phyloP scores from a whole-genome alignment of 2,888 invertebrate species.

The Aphidius colemani region DNA sequence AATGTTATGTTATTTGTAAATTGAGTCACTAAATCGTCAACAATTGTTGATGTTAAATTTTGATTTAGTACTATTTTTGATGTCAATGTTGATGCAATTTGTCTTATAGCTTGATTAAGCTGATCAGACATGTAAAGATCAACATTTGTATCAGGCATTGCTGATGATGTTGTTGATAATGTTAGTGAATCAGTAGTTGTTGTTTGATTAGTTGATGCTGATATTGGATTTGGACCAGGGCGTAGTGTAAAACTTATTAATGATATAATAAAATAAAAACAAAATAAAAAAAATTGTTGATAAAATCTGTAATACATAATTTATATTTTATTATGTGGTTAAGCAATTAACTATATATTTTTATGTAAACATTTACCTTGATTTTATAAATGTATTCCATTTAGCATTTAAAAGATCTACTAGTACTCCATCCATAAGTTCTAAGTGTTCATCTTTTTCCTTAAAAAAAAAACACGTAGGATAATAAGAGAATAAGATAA shows the following conservation, averaged over 20 bases:
- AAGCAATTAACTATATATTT: background rate
- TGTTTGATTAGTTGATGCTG: conserved; percentile 31
- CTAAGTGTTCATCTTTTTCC: conserved; percentile 94
- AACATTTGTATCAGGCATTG: conserved; percentile 24
- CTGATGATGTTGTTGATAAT: conserved; percentile 13
- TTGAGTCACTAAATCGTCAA: conserved; percentile 41
- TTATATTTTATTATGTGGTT: conserved; percentile 2
- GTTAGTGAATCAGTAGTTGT: conserved; percentile 20
- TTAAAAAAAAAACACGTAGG: conserved; percentile 55
- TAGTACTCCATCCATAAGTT: conserved; percentile 91
- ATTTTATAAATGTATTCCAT: conserved; percentile 97
- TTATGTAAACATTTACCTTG: conserved; percentile 60
- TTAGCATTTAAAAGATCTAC: conserved; percentile 94
- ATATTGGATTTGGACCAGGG: conserved; percentile 70
- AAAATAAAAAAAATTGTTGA: conserved; percentile 87
- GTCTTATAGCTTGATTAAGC: conserved; percentile 40
- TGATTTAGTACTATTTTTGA: conserved; percentile 39
- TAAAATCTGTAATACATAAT: conserved; percentile 74
- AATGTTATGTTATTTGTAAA: conserved; percentile 29
- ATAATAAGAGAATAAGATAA: background rate
- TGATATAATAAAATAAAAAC: conserved; percentile 88
- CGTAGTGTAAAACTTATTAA: conserved; percentile 86
- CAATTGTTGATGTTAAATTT: conserved; percentile 36
- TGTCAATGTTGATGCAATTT: conserved; percentile 40
- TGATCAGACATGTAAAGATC: conserved; percentile 36